Conservation (phyloP, 1,140 invertebrate species). For the Apis cerana region DNA sequence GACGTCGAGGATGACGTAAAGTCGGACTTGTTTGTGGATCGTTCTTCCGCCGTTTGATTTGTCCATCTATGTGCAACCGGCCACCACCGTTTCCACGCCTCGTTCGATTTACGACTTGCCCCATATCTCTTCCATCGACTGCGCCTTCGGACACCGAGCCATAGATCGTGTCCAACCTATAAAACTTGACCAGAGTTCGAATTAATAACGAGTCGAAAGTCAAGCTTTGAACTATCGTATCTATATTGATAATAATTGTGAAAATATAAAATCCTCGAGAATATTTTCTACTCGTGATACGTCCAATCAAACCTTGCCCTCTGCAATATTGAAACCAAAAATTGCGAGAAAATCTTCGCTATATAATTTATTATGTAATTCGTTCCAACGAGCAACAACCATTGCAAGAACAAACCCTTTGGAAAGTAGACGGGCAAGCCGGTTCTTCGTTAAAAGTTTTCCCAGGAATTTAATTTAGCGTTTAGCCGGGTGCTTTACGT, state of each 20-base stretch:
- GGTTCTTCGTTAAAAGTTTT: conserved; percentile 40
- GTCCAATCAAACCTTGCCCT: no score
- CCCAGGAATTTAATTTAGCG: conserved; percentile 50
- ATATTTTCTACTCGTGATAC: no score
- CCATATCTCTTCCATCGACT: conserved; percentile 6
- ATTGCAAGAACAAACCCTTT: neutral
- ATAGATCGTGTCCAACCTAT: no score
- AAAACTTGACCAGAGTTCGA: no score
- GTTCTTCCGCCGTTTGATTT: conserved; percentile 10
- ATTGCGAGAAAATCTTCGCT: neutral
- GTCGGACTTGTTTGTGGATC: conserved; percentile 4
- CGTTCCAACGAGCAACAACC: no score
- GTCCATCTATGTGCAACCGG: neutral
- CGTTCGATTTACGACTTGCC: conserved; percentile 15
- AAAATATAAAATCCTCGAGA: no score
- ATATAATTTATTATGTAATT: conserved; percentile 5
- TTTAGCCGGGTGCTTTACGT: conserved; percentile 3
- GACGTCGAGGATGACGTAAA: conserved; percentile 9
- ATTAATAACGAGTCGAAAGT: no score
- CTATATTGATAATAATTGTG: no score
- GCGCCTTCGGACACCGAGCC: neutral
- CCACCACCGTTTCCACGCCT: neutral
- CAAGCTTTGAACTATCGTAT: no score
- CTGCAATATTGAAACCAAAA: no score
- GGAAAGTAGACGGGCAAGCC: neutral